These are phyloP conservation scores for Amphiduros pacificus DNA, from an alignment of 2,888 invertebrate species.

Conservation along the genomic window DNA sequence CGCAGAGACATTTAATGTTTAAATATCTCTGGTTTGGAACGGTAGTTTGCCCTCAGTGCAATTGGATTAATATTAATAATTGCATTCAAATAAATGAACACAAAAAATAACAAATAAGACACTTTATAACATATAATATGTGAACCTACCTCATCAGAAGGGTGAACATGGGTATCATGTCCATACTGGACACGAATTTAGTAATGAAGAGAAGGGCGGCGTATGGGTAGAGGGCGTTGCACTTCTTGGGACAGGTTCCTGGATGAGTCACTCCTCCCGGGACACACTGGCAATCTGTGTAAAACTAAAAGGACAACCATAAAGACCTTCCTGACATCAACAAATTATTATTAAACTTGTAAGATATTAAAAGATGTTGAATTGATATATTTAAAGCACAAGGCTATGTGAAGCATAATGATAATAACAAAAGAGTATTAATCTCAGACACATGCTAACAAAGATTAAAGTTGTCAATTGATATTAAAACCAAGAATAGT, in stretches of 20 bases:
- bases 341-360: not conserved
- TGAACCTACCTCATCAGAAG: slow-evolving; percentile 21
- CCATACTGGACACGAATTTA: slow-evolving; percentile 18
- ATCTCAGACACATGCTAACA: too few species aligned
- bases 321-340: not conserved
- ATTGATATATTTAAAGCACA: too few species aligned
- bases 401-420: too few species aligned
- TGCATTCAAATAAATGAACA: too few species aligned
- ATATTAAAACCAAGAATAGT: too few species aligned
- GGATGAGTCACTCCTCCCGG: slow-evolving; percentile 3
- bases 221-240: slow-evolving; percentile 19
- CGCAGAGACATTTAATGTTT: not conserved
- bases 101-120: too few species aligned
- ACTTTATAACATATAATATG: not conserved
- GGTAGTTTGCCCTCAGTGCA: too few species aligned
- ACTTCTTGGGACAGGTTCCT: slow-evolving; percentile 14
- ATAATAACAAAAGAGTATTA: too few species aligned
- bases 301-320: slow-evolving; percentile 8
- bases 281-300: slow-evolving; percentile 13
- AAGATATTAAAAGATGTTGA: not conserved
- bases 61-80: too few species aligned
- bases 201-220: slow-evolving; percentile 11
- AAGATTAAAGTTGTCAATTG: too few species aligned
- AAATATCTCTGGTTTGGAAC: too few species aligned
- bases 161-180: slow-evolving; percentile 16